Evolutionary conservation across 1,140 invertebrate species (phyloP).

Genomic region (Drosophila kepulauana): DNA sequence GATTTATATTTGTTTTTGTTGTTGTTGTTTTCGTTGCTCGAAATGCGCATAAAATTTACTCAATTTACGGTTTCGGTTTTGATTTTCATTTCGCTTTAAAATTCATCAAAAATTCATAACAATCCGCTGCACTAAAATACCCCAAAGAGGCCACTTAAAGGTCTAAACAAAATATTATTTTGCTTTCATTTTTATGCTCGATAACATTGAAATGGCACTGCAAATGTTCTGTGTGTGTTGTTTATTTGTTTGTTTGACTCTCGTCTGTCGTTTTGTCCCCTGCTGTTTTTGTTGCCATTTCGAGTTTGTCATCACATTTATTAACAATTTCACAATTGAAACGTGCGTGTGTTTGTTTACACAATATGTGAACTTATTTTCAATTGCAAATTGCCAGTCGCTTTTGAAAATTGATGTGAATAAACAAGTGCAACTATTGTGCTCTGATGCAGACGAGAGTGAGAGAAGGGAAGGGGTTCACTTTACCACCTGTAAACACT

Average conservation of each 20-base stretch:
- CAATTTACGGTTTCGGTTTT: conserved; percentile 34
- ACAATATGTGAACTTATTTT: conserved; percentile 28
- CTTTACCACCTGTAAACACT: conserved; percentile 1
- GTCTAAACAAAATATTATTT: conserved; percentile 40
- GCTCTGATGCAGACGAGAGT: neutral
- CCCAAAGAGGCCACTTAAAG: conserved; percentile 37
- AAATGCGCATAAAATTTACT: conserved; percentile 42
- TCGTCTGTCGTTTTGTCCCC: neutral
- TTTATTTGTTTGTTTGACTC: conserved; percentile 15
- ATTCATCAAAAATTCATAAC: conserved; percentile 64
- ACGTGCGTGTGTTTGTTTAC: conserved; percentile 6
- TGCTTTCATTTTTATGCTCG: conserved; percentile 21
- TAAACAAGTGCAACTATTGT: conserved; percentile 23
- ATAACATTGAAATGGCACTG: conserved; percentile 36
- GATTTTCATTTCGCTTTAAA: conserved; percentile 62
- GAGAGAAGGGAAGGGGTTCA: neutral
- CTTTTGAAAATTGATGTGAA: conserved; percentile 23
- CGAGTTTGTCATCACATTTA: conserved; percentile 25
- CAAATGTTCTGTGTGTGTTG: conserved; percentile 16
- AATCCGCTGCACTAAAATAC: conserved; percentile 42
- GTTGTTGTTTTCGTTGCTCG: conserved; percentile 11
- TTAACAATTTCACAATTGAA: conserved; percentile 17
- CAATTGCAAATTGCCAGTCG: conserved; percentile 23
- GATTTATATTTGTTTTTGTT: conserved; percentile 57
- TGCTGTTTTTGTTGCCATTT: conserved; percentile 13